Base-by-base conservation (phyloP, 1,140 invertebrate genomes). In the Drosophila pseudoananassae region DNA sequence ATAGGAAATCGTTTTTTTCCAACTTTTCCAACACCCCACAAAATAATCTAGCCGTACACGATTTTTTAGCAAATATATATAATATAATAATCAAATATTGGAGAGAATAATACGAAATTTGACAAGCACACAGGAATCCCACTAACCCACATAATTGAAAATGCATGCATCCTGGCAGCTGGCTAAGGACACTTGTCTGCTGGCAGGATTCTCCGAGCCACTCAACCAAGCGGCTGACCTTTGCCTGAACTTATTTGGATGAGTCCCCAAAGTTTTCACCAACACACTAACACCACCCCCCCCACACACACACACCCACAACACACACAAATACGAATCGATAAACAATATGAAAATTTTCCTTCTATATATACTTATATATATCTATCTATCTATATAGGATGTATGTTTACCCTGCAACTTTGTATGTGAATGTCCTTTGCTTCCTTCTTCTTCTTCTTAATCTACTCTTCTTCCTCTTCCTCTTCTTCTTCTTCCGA, bases 1-100 rank as follows among this genome's bases (percentile, higher is more conserved):
- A 77, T 63, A 78, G 74, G 73, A 56, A 87, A 56, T 56, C 43
- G 10, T 36, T n/a, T 36, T 59, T 69, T 38, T 72, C 63, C 55
- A 79, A 76, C 64, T 69, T 56, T 20, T 52, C 33, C 33, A 36
- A 36, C 31, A 31, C 8, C 10, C 50, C 36, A 64, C 69, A 65
- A 68, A 74, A 53, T 76, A 50, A 75, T 83, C 64, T 66, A 57
- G 33, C 54, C 47, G 40, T 56, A 72, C 56, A 78, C 43, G 56
- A 31, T 31, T 36, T 73, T 64, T 55, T 64, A 70, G 51, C 65
- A 46, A 70, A 58, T 40, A 60, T 60, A 53, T 52, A 51, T 52
- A 51, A 51, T 43, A 8, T 53, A 61, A 25, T 29, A 53, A 17
- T 70, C 50, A 51, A 55, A 70, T 6, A 27, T 27, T 27, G 25